Evolutionary conservation across 2,888 invertebrate genomes (phyloP).

Genomic region (Theretra japonica): DNA sequence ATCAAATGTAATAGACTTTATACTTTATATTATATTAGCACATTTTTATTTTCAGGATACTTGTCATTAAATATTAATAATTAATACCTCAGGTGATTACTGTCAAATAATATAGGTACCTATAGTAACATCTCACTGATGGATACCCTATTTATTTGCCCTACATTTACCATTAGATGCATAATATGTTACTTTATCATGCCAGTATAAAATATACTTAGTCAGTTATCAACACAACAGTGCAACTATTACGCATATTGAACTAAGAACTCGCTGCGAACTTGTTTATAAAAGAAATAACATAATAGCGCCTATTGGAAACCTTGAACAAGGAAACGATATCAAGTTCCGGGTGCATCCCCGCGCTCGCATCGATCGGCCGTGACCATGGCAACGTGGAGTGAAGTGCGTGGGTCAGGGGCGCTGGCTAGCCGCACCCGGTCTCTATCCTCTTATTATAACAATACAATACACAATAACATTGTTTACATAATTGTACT

Average conservation of each 20-base stretch:
- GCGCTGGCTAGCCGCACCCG: slow-evolving; percentile 45
- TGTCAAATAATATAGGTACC: no score
- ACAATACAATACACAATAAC: slow-evolving; percentile 15
- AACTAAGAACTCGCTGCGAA: neutral
- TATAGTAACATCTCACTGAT: no score
- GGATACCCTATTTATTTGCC: no score
- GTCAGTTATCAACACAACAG: neutral
- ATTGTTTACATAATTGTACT: slow-evolving; percentile 1
- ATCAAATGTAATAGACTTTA: no score
- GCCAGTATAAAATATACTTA: no score
- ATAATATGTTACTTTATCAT: no score
- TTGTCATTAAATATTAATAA: no score
- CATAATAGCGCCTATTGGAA: slow-evolving; percentile 36
- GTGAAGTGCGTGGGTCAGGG: slow-evolving; percentile 76
- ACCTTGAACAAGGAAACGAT: slow-evolving; percentile 52
- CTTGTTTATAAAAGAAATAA: neutral
- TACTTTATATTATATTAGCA: no score
- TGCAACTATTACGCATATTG: neutral
- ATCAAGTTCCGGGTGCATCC: slow-evolving; percentile 70
- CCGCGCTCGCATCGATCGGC: slow-evolving; percentile 69
- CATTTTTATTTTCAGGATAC: no score
- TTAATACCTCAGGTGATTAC: no score
- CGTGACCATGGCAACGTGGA: slow-evolving; percentile 79
- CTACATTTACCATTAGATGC: no score
- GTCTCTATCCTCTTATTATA: slow-evolving; percentile 20